These are phyloP conservation scores for Sitta europaea DNA, from an alignment of 2,113 vertebrate genomes.

Conservation along the genomic window DNA sequence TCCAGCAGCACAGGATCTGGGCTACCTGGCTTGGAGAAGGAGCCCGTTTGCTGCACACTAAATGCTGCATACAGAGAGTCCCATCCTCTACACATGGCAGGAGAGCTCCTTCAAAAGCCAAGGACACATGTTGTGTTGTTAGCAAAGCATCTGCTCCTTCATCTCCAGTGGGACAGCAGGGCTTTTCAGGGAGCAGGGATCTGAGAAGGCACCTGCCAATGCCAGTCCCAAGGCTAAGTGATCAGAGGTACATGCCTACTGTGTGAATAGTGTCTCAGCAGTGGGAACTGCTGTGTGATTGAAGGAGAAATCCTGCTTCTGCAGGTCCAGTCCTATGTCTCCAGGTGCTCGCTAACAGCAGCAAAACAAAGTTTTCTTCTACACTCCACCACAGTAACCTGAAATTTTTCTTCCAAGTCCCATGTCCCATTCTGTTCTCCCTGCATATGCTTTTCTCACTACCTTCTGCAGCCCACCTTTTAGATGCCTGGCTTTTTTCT, in stretches of 20 bases:
- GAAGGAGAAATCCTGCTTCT: not conserved
- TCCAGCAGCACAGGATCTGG: not conserved
- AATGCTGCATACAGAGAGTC: not conserved
- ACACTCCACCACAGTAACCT: not conserved
- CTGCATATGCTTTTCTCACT: not conserved
- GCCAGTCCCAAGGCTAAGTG: fast-evolving
- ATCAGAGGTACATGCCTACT: not conserved
- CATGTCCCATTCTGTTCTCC: not conserved
- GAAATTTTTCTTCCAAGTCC: not conserved
- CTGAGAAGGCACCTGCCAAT: not conserved
- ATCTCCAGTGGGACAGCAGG: not conserved
- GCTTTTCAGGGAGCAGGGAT: too few relatives aligned
- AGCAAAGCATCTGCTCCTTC: not conserved
- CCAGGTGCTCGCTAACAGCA: not conserved
- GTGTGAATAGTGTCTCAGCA: not conserved
- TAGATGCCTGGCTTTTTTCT: not conserved
- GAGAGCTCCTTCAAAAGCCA: not conserved
- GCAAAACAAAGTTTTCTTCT: not conserved
- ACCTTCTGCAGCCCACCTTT: not conserved
- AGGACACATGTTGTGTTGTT: not conserved
- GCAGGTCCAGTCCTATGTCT: not conserved
- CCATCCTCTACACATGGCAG: fast-evolving
- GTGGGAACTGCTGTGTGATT: not conserved
- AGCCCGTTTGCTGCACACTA: fast-evolving
- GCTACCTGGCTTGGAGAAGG: fast-evolving